Evolutionary conservation across 2,113 vertebrate genomes (phyloP).

Genomic region (Phoenicopterus ruber): DNA sequence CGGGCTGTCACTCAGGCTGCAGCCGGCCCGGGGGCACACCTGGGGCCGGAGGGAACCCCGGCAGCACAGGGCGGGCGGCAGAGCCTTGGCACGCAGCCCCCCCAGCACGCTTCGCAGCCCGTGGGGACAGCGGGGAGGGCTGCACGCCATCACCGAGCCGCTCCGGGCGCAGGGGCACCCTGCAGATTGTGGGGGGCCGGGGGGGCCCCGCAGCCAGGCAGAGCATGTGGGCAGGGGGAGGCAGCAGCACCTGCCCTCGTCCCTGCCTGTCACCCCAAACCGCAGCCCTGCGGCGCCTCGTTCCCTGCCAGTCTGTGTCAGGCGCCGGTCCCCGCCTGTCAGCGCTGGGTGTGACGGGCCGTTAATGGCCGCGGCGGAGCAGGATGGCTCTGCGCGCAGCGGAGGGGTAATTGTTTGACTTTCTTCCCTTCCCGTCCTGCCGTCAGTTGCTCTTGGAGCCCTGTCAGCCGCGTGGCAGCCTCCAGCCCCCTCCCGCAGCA

Average conservation of each 20-base stretch:
- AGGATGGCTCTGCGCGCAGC: neutral
- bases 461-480: accelerated
- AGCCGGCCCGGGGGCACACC: neutral
- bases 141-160: accelerated
- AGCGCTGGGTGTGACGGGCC: neutral
- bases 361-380: accelerated
- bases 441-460: neutral
- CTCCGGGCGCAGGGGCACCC: accelerated
- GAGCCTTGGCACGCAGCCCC: neutral
- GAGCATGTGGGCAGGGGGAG: neutral
- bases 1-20: conserved; percentile 16
- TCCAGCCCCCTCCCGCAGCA: neutral
- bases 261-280: neutral
- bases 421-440: neutral
- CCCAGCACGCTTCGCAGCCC: accelerated
- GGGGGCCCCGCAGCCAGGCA: neutral
- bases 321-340: neutral
- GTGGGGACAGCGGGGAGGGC: neutral
- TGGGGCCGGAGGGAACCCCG: neutral
- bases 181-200: accelerated
- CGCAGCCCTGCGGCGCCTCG: neutral
- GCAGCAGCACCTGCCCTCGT: accelerated
- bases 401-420: neutral
- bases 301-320: neutral
- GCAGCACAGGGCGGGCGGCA: neutral